Conservation (phyloP, 2,888 invertebrate species). For the Parnassius glacialis region DNA sequence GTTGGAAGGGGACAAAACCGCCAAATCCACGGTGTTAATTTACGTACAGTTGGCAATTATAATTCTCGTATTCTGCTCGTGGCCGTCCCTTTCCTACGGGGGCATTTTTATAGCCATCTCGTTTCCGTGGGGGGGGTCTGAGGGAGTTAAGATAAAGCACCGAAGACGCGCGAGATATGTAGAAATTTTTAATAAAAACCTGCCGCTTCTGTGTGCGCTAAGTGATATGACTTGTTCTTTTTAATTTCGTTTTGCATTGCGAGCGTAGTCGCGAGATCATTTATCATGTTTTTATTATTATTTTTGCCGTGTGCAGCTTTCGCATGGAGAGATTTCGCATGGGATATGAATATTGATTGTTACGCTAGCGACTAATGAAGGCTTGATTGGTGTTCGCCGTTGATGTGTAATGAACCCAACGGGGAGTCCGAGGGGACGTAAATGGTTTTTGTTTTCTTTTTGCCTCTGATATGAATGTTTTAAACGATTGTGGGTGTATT, state of each 20-base stretch:
- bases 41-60: conserved; percentile 80
- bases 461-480: conserved; percentile 37
- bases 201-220: conserved; percentile 76
- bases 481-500: conserved; percentile 34
- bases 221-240: conserved; percentile 81
- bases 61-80: conserved; percentile 71
- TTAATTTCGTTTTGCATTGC: conserved; percentile 77
- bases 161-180: conserved; percentile 78
- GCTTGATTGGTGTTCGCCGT: conserved; percentile 71
- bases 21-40: conserved; percentile 77
- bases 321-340: conserved; percentile 69
- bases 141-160: conserved; percentile 68
- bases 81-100: conserved; percentile 65
- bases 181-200: conserved; percentile 79
- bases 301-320: conserved; percentile 37
- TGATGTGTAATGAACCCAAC: conserved; percentile 64
- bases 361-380: conserved; percentile 68
- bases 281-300: conserved; percentile 54
- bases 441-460: conserved; percentile 51
- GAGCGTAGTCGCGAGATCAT: conserved; percentile 65
- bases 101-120: conserved; percentile 67
- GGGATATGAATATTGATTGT: conserved; percentile 81
- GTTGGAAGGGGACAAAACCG: conserved; percentile 49
- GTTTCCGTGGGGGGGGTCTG: conserved; percentile 41
- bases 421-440: conserved; percentile 43